phyloP scores from a whole-genome alignment of 2,888 invertebrate genomes.

The Pseudococcus viburni region DNA sequence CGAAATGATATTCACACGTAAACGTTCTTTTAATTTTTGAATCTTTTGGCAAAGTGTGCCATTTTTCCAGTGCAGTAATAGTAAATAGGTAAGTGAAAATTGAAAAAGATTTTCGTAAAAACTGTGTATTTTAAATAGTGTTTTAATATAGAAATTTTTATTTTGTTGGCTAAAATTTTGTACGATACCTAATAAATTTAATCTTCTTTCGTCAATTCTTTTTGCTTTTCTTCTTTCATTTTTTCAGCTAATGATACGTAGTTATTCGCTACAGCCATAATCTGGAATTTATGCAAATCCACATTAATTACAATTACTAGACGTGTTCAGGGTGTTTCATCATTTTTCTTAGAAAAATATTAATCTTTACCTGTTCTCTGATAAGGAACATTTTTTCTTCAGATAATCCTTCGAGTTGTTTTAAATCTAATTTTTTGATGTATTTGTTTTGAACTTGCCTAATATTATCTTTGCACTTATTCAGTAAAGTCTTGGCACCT shows the following conservation, averaged over 20 bases:
- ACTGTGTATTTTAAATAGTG: neutral
- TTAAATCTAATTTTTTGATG: constrained; percentile 80
- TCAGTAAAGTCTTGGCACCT: constrained; percentile 86
- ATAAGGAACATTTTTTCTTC: constrained; percentile 80
- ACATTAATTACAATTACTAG: neutral
- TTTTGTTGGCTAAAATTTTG: neutral
- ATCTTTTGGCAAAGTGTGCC: no score
- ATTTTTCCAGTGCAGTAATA: neutral
- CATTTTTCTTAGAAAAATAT: neutral
- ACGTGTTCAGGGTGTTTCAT: neutral
- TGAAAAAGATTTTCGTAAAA: neutral
- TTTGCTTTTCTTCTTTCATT: constrained; percentile 80
- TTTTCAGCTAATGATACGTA: constrained; percentile 79
- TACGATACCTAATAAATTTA: neutral
- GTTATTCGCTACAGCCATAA: constrained; percentile 79
- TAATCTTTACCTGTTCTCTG: constrained; percentile 73
- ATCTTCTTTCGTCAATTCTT: constrained; percentile 75
- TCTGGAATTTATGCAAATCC: constrained; percentile 72
- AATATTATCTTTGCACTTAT: constrained; percentile 83
- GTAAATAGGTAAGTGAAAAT: no score
- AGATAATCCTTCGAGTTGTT: constrained; percentile 77
- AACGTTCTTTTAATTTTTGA: neutral
- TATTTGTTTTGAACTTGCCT: constrained; percentile 83
- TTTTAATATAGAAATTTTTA: neutral
- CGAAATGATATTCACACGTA: neutral